These are phyloP conservation scores for Cotesia chilonis DNA, from an alignment of 1,140 invertebrate genomes.

Conservation along the genomic window DNA sequence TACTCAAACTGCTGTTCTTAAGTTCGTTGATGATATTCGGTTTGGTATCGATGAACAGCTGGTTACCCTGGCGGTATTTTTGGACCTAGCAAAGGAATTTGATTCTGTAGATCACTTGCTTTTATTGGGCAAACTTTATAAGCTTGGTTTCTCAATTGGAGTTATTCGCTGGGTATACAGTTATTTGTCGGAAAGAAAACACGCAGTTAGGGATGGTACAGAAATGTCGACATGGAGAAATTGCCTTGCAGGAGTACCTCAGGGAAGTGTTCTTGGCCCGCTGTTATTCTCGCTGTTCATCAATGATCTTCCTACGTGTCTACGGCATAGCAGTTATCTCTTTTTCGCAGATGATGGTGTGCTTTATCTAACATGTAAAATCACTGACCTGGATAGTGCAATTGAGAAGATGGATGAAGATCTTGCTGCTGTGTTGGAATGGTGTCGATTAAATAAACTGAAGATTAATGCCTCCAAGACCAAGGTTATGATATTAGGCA, in stretches of 20 bases:
- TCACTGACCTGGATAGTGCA: too few species aligned
- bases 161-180: not conserved
- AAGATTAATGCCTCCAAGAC: not conserved
- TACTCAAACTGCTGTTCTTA: conserved; percentile 35
- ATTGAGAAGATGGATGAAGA: not conserved
- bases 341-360: too few species aligned
- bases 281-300: not conserved
- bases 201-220: not conserved
- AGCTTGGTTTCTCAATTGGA: not conserved
- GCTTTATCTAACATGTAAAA: too few species aligned
- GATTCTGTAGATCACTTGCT: conserved; percentile 38
- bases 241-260: too few species aligned
- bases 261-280: not conserved
- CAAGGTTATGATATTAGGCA: not conserved
- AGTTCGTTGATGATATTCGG: conserved; percentile 32
- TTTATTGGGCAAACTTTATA: conserved; percentile 11
- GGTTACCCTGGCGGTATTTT: not conserved
- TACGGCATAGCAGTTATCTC: too few species aligned
- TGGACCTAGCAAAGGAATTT: conserved; percentile 44
- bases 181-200: not conserved
- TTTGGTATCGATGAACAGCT: conserved; percentile 17
- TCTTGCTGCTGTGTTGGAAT: not conserved
- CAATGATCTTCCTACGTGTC: too few species aligned
- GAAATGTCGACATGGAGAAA: too few species aligned
- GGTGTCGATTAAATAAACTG: not conserved